Evolutionary conservation across 2,113 vertebrate species (phyloP).

Genomic region (Crotalus tigris): DNA sequence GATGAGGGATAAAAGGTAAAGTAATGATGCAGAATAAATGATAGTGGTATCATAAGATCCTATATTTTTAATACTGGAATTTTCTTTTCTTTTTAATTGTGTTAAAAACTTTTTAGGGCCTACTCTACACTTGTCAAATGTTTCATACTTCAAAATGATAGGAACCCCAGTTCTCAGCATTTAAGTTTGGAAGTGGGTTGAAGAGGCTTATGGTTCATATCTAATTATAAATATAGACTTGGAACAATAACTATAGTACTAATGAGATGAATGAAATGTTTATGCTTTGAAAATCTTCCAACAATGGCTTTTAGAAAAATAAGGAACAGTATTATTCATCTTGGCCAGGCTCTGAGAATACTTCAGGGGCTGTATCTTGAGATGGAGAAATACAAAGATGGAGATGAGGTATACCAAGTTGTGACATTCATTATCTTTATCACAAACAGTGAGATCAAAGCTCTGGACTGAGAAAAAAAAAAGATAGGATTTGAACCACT

Average conservation of each 20-base stretch:
- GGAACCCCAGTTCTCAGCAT: background rate
- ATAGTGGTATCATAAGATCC: background rate
- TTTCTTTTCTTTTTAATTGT: background rate
- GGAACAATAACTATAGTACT: background rate
- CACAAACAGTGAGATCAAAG: background rate
- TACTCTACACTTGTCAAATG: background rate
- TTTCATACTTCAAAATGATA: background rate
- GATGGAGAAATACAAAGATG: background rate
- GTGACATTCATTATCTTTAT: background rate
- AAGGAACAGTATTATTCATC: background rate
- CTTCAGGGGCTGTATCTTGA: background rate
- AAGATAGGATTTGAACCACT: too few species aligned
- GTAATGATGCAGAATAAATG: background rate
- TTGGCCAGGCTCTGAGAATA: background rate
- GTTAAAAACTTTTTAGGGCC: background rate
- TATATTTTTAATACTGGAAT: background rate
- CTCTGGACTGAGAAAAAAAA: background rate
- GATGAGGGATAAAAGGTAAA: background rate
- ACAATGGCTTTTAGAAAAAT: background rate
- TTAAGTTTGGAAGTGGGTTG: background rate
- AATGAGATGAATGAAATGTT: background rate
- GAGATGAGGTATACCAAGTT: background rate
- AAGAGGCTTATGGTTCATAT: background rate
- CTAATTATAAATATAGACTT: background rate
- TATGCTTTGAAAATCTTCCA: background rate